Evolutionary conservation across 2,888 invertebrate genomes (phyloP), one percentile per base, ranked within the genome.

Genomic region (Eurytoma californica): DNA sequence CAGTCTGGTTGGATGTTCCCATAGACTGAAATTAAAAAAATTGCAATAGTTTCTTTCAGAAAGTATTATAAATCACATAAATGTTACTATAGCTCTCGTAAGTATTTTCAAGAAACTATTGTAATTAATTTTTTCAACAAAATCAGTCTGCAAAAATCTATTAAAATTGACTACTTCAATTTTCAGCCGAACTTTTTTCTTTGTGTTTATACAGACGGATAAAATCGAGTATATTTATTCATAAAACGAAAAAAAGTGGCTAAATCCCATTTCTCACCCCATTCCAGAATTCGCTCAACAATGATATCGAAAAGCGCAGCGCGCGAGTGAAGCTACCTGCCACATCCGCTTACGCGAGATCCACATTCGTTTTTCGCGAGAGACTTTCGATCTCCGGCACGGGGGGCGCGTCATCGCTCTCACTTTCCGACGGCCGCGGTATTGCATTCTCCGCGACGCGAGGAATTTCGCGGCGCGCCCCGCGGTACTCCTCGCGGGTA

Each of bases 331-430:
- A 9, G 0, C 28, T 16, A 60, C 63, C 4, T 39, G 12, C 39
- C 63, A 39, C 2, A 72, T 63, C 63, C 39, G 16, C 20, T 72
- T 49, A 47, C 66, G 55, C 28, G 16, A 28, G 16, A 28, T 24
- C 67, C 24, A 4, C 24, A 53, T 68, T 20, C 55, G 30, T 63
- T 28, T 63, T 51, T 18, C 57, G 18, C 13, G 30, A 30, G 47
- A 18, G 67, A 75, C 74, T 75, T 75, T 75, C 60, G 67, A 75
- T 75, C 74, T 70, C 61, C n/a, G 60, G 49, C 24, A 4, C 53
- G 39, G 39, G 39, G 39, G 39, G n/a, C 47, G 55, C 61, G 47
- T 63, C 70, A 65, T 65, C 58, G 70, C 65, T 77, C 70, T 75
- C 74, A 47, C 74, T 75, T 67, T 75, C 67, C 3, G 28, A 4